Conservation (phyloP, 2,888 invertebrate species). For the Flexamia atlantica region DNA sequence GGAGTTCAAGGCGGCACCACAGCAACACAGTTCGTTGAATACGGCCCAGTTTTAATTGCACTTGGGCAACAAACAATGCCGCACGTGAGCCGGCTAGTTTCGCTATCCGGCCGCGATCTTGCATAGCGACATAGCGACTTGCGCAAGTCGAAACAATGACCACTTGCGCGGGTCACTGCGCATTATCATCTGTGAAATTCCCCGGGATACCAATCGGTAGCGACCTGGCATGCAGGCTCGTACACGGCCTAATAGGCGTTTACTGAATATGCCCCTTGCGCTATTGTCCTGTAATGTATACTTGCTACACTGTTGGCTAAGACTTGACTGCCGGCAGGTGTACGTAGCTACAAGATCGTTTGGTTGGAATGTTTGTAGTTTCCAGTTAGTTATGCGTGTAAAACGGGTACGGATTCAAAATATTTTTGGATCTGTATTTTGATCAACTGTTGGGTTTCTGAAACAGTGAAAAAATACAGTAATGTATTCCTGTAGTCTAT, state of each 20-base stretch:
- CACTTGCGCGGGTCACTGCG: slow-evolving; percentile 20
- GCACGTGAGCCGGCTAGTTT: slow-evolving; percentile 38
- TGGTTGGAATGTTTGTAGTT: background rate
- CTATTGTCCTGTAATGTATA: background rate
- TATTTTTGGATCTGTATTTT: too few species aligned
- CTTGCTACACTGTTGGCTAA: background rate
- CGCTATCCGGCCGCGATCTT: background rate
- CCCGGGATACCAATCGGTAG: background rate
- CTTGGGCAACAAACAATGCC: slow-evolving; percentile 19
- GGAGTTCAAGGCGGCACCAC: background rate
- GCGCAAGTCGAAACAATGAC: slow-evolving; percentile 29
- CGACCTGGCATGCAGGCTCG: background rate
- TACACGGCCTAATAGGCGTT: background rate
- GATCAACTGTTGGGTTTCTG: too few species aligned
- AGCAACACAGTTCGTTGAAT: slow-evolving; percentile 12
- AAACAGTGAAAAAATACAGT: too few species aligned
- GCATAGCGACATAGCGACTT: background rate
- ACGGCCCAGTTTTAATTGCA: slow-evolving; percentile 25
- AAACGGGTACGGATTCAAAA: too few species aligned
- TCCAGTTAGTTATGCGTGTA: too few species aligned
- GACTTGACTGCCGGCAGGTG: too few species aligned
- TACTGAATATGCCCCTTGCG: background rate
- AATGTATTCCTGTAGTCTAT: too few species aligned
- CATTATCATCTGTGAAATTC: slow-evolving; percentile 24
- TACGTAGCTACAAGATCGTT: background rate